These are phyloP conservation scores for Caloenas nicobarica DNA, from an alignment of 2,113 vertebrate species.

Conservation along the genomic window DNA sequence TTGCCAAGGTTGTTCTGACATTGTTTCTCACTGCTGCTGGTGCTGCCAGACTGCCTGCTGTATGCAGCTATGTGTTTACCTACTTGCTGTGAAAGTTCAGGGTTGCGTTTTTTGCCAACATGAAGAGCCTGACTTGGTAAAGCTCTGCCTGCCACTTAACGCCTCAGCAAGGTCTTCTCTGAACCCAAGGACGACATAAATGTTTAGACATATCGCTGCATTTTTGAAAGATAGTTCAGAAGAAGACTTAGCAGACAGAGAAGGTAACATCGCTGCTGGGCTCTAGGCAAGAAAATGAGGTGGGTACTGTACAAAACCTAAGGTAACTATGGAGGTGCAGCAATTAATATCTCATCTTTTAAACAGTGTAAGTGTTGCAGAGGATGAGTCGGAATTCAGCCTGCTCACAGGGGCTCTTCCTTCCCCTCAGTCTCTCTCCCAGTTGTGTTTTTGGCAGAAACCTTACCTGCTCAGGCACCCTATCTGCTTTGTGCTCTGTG, in stretches of 20 bases:
- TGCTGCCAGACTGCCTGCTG: background rate
- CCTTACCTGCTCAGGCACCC: background rate
- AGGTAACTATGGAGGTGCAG: background rate
- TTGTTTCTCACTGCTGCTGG: background rate
- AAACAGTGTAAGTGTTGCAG: background rate
- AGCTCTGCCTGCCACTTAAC: background rate
- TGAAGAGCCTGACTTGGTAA: background rate
- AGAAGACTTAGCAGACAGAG: background rate
- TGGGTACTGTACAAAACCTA: background rate
- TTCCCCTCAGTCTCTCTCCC: background rate
- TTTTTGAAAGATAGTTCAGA: background rate
- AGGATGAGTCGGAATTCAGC: background rate
- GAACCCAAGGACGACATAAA: background rate
- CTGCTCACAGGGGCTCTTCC: background rate
- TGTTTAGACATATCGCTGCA: background rate
- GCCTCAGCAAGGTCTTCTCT: background rate
- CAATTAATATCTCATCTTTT: background rate
- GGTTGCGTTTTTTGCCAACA: background rate
- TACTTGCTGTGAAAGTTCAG: background rate
- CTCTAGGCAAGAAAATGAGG: slow-evolving; percentile 37
- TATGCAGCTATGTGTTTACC: background rate
- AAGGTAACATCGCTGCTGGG: background rate
- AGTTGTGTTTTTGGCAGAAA: background rate
- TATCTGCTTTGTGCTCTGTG: accelerated
- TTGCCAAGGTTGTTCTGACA: slow-evolving; percentile 6